phyloP scores from a whole-genome alignment of 2,888 invertebrate genomes.

The Mimas tiliae region DNA sequence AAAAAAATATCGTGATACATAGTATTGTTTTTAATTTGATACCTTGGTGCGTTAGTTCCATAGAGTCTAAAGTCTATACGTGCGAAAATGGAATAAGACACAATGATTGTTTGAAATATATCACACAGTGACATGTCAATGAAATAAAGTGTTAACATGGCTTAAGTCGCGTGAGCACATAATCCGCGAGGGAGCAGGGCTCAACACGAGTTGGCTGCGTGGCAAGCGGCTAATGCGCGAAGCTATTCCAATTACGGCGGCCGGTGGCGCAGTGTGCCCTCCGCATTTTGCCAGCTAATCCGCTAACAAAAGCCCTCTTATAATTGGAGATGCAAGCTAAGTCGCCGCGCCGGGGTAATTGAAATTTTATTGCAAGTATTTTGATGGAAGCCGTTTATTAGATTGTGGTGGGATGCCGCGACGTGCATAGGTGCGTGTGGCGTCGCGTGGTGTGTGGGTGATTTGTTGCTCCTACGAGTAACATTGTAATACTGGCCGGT shows the following conservation, averaged over 20 bases:
- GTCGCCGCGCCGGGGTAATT: constrained; percentile 55
- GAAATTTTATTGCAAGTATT: constrained; percentile 66
- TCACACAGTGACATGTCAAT: constrained; percentile 4
- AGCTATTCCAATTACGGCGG: constrained; percentile 67
- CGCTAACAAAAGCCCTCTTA: constrained; percentile 62
- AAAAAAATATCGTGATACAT: no score
- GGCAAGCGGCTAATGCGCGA: constrained; percentile 56
- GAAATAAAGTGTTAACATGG: constrained; percentile 15
- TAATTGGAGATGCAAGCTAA: constrained; percentile 52
- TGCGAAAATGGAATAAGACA: background rate
- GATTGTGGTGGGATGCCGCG: constrained; percentile 15
- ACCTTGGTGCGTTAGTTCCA: no score
- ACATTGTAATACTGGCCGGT: no score
- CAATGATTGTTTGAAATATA: background rate
- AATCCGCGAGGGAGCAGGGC: constrained; percentile 25
- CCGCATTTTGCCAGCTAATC: constrained; percentile 62
- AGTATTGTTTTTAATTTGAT: no score
- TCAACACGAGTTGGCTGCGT: constrained; percentile 32
- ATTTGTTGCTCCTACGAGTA: background rate
- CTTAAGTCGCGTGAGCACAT: constrained; percentile 14
- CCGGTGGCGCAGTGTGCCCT: constrained; percentile 46
- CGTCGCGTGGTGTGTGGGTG: constrained; percentile 8
- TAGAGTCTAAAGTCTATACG: no score
- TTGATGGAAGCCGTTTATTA: constrained; percentile 42
- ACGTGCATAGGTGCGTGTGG: background rate